phyloP scores from a whole-genome alignment of 2,888 invertebrate genomes.

The Fragum fragum region DNA sequence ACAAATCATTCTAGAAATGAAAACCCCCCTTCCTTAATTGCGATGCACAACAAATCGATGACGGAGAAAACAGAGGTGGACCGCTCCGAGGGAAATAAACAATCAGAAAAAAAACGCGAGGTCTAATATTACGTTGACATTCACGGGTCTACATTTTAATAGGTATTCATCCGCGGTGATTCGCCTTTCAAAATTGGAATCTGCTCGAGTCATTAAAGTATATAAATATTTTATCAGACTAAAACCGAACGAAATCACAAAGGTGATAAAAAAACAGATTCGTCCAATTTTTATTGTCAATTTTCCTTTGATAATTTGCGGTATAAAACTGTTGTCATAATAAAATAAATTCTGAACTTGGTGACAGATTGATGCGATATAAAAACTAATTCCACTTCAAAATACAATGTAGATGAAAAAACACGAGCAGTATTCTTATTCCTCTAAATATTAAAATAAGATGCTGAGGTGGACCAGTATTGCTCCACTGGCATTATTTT shows the following conservation, averaged over 20 bases:
- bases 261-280: not conserved
- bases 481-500: no score
- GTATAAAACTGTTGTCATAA: slow-evolving; percentile 1
- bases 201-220: not conserved
- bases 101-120: slow-evolving; percentile 26
- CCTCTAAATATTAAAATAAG: no score
- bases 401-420: no score
- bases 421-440: no score
- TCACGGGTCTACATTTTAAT: slow-evolving; percentile 12
- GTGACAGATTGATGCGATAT: not conserved
- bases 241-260: not conserved
- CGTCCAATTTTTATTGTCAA: not conserved
- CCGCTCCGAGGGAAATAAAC: slow-evolving; percentile 20
- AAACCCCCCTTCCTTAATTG: slow-evolving; percentile 11
- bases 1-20: slow-evolving; percentile 12
- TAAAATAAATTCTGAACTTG: slow-evolving; percentile 3
- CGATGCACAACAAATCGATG: slow-evolving; percentile 29
- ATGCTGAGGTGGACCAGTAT: no score
- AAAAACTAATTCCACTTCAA: no score
- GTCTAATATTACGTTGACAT: slow-evolving; percentile 6
- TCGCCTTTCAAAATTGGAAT: slow-evolving; percentile 8
- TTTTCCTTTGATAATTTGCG: slow-evolving; percentile 6
- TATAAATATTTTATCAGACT: slow-evolving; percentile 12
- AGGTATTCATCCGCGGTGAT: slow-evolving; percentile 19
- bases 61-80: not conserved